phyloP scores from a whole-genome alignment of 1,140 invertebrate species.

The Asbolus verrucosus region DNA sequence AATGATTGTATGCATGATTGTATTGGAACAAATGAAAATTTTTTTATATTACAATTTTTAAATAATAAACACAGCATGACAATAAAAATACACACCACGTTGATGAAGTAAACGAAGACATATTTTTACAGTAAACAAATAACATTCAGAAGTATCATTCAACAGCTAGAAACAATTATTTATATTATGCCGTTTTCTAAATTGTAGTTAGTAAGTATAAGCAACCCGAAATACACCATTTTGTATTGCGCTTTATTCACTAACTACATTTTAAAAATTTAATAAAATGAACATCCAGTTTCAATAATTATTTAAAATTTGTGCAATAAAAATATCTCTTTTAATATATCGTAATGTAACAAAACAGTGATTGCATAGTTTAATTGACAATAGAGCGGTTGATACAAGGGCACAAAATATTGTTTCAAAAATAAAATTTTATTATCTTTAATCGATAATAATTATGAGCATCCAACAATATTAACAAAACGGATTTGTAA shows the following conservation, averaged over 20 bases:
- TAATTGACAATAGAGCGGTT: conserved; percentile 7
- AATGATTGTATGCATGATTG: conserved; percentile 34
- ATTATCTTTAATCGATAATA: not conserved
- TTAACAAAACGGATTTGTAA: not conserved
- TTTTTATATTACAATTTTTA: too few relatives aligned
- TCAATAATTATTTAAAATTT: conserved; percentile 3
- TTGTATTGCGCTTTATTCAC: too few relatives aligned
- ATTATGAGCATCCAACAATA: conserved; percentile 9
- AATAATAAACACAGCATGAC: not conserved
- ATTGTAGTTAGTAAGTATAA: too few relatives aligned
- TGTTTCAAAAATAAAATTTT: too few relatives aligned
- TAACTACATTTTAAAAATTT: too few relatives aligned
- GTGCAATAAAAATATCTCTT: conserved; percentile 26
- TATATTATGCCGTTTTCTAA: too few relatives aligned
- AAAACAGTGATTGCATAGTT: conserved; percentile 31
- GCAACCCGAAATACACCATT: too few relatives aligned
- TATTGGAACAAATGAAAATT: conserved; percentile 3
- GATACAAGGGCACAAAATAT: conserved; percentile 7
- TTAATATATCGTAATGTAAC: not conserved
- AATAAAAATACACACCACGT: not conserved
- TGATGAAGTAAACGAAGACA: conserved; percentile 21
- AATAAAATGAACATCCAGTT: conserved; percentile 20
- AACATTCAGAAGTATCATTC: conserved; percentile 11
- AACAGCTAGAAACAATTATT: conserved; percentile 27
- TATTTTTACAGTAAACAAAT: conserved; percentile 28